Percentiles rank a stretch among this genome's conserved stretches.
Evolutionary conservation across 2,888 invertebrate species (phyloP).

Genomic region (Campoletis raptor): DNA sequence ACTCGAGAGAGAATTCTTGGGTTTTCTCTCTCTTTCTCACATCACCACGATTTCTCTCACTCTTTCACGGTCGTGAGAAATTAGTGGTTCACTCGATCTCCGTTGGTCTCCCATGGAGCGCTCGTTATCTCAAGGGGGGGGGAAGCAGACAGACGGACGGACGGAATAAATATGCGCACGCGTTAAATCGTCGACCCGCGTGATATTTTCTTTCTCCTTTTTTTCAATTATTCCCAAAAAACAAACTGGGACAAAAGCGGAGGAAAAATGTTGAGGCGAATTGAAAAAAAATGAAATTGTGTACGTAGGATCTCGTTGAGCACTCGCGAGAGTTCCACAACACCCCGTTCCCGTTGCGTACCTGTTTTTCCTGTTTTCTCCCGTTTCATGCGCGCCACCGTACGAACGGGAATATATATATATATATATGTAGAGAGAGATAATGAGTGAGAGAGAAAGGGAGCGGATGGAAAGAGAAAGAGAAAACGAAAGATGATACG

Average conservation of each 20-base stretch:
- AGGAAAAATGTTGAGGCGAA: not conserved
- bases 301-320: conserved; percentile 23
- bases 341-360: conserved; percentile 69
- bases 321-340: conserved; percentile 62
- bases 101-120: conserved; percentile 43
- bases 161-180: conserved; percentile 44
- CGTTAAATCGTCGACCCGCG: conserved; percentile 29
- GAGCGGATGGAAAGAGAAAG: conserved; percentile 36
- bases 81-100: conserved; percentile 55
- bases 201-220: conserved; percentile 21
- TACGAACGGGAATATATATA: conserved; percentile 32
- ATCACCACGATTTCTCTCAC: conserved; percentile 8
- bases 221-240: not conserved
- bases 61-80: conserved; percentile 42
- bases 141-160: conserved; percentile 26
- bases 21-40: conserved; percentile 35
- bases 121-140: conserved; percentile 29
- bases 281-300: conserved; percentile 5
- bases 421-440: conserved; percentile 26
- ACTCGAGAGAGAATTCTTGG: conserved; percentile 55
- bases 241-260: conserved; percentile 3
- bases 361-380: conserved; percentile 75
- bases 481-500: conserved; percentile 19
- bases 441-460: conserved; percentile 25
- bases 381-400: conserved; percentile 63